These are phyloP conservation scores for Pandion haliaetus DNA, from an alignment of 2,113 vertebrate species.

Conservation along the genomic window DNA sequence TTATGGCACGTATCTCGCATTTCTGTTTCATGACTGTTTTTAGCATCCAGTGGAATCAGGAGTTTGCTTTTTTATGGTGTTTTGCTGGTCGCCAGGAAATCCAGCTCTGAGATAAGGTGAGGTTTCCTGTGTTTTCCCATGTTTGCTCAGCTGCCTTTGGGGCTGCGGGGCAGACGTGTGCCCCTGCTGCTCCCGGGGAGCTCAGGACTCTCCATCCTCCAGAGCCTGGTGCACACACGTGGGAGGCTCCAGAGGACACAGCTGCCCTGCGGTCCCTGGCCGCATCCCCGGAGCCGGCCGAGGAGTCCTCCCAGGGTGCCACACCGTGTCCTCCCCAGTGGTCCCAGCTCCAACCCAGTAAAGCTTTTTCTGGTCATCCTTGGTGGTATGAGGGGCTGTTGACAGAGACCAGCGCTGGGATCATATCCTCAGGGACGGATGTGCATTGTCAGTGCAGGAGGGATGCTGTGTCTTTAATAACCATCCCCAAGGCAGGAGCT, in stretches of 20 bases:
- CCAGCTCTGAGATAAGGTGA: not conserved
- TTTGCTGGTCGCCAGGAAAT: not conserved
- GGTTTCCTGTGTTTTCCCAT: not conserved
- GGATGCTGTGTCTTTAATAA: not conserved
- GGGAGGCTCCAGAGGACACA: not conserved
- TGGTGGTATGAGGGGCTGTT: not conserved
- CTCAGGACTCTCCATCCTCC: not conserved
- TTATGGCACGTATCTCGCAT: not conserved
- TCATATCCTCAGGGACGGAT: not conserved
- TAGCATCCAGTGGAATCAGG: not conserved
- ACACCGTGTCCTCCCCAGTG: not conserved
- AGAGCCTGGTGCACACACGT: not conserved
- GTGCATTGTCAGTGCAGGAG: not conserved
- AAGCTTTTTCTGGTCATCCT: not conserved
- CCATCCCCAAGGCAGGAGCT: not conserved
- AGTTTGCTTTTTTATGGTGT: not conserved
- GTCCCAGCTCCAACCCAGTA: not conserved
- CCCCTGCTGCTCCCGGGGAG: not conserved
- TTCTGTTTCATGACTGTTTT: not conserved
- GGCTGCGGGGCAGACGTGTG: fast-evolving
- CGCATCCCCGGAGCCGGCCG: not conserved
- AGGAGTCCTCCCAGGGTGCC: not conserved
- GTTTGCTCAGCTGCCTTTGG: no score
- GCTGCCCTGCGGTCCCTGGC: not conserved
- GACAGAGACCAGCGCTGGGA: not conserved